Conservation (phyloP, 1,140 invertebrate genomes). For the Doryteuthis pealeii region DNA sequence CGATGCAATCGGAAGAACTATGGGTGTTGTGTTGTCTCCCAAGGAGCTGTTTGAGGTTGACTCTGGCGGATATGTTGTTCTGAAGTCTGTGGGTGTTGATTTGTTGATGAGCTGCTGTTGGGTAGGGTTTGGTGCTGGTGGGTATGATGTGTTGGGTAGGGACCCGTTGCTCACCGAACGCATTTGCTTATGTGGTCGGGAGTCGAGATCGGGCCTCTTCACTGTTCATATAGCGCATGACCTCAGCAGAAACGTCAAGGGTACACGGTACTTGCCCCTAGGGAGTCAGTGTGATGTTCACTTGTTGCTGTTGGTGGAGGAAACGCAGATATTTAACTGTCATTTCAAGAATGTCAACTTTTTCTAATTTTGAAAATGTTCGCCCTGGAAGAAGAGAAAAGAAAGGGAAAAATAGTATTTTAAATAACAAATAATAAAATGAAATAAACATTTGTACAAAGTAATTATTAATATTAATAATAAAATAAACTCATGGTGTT, state of each 20-base stretch:
- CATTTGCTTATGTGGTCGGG: conserved; percentile 1
- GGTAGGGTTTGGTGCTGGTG: neutral
- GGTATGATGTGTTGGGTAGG: neutral
- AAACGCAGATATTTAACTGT: conserved; percentile 81
- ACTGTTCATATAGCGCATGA: conserved; percentile 26
- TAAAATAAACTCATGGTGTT: no score
- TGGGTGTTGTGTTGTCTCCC: neutral
- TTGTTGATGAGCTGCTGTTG: neutral
- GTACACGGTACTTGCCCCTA: conserved; percentile 81
- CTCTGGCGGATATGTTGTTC: neutral
- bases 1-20: neutral
- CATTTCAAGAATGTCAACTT: conserved; percentile 96
- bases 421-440: no score
- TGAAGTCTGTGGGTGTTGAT: neutral
- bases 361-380: conserved; percentile 76
- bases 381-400: conserved; percentile 24
- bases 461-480: no score
- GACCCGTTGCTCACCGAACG: neutral
- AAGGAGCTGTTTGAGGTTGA: neutral
- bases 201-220: neutral
- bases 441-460: no score
- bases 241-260: conserved; percentile 79
- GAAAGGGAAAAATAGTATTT: no score
- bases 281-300: conserved; percentile 69
- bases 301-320: conserved; percentile 26